Evolutionary conservation across 1,140 invertebrate species (phyloP).

Genomic region (Tetramorium parvispinum): DNA sequence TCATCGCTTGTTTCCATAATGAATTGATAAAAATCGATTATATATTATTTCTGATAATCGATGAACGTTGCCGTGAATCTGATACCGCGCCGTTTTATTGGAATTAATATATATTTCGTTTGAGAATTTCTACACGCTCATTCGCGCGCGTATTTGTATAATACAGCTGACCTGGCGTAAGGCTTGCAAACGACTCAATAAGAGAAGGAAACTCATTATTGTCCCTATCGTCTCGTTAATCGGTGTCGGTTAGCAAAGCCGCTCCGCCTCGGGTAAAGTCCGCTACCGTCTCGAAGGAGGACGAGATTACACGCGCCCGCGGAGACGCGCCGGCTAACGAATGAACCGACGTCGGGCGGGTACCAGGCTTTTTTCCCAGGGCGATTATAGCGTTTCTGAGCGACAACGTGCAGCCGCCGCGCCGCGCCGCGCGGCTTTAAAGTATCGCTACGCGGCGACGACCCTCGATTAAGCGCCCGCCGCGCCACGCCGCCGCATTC

Average conservation of each 20-base stretch:
- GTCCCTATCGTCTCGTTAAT: slow-evolving; percentile 42
- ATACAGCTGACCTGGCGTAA: no score
- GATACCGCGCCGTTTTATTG: background rate
- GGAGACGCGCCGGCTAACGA: slow-evolving; percentile 36
- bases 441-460: slow-evolving; percentile 39
- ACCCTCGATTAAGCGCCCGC: slow-evolving; percentile 30
- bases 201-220: slow-evolving; percentile 37
- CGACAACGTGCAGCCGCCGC: slow-evolving; percentile 33
- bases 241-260: slow-evolving; percentile 42
- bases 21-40: slow-evolving; percentile 9
- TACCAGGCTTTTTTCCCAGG: slow-evolving; percentile 48
- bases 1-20: slow-evolving; percentile 2
- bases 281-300: slow-evolving; percentile 24
- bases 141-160: background rate
- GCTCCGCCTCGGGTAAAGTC: slow-evolving; percentile 29
- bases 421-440: slow-evolving; percentile 25
- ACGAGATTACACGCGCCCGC: slow-evolving; percentile 25
- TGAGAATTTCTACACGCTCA: background rate
- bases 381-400: slow-evolving; percentile 39
- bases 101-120: background rate
- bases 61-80: background rate
- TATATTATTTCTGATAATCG: background rate
- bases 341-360: slow-evolving; percentile 18
- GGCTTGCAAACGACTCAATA: slow-evolving; percentile 33
- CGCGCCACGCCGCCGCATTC: slow-evolving; percentile 18